phyloP scores from a whole-genome alignment of 2,797 vertebrate species.

The Semaprochilodus insignis region DNA sequence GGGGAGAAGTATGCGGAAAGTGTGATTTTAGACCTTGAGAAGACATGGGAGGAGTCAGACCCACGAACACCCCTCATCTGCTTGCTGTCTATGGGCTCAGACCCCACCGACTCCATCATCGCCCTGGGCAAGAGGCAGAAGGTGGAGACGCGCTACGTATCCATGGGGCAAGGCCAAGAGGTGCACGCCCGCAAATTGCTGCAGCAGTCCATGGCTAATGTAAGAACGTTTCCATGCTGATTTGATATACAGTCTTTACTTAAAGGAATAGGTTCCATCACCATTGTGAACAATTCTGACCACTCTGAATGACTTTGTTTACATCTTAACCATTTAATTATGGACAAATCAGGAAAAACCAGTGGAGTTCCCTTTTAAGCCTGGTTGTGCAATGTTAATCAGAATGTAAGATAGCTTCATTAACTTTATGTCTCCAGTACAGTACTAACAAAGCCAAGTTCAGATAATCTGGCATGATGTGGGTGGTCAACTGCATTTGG shows the following conservation, averaged over 20 bases:
- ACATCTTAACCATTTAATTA: too few species aligned
- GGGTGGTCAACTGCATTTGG: too few species aligned
- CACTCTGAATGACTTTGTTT: too few species aligned
- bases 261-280: neutral
- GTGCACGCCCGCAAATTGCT: constrained; percentile 92
- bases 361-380: too few species aligned
- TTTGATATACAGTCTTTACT: neutral
- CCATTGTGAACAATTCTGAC: neutral
- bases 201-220: constrained; percentile 90
- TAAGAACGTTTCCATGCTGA: constrained; percentile 68
- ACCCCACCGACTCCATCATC: constrained; percentile 93
- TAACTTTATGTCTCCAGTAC: too few species aligned
- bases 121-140: constrained; percentile 91
- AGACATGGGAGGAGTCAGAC: constrained; percentile 93
- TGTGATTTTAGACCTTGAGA: constrained; percentile 90
- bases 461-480: too few species aligned
- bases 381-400: too few species aligned
- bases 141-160: constrained; percentile 88
- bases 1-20: constrained; percentile 90
- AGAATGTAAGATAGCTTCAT: too few species aligned
- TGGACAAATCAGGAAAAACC: too few species aligned
- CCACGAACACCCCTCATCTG: constrained; percentile 91
- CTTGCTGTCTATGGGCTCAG: constrained; percentile 96
- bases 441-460: too few species aligned
- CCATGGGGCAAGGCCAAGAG: constrained; percentile 97